These are phyloP conservation scores for Dicentrarchus labrax DNA, from an alignment of 2,113 vertebrate genomes.

Conservation along the genomic window DNA sequence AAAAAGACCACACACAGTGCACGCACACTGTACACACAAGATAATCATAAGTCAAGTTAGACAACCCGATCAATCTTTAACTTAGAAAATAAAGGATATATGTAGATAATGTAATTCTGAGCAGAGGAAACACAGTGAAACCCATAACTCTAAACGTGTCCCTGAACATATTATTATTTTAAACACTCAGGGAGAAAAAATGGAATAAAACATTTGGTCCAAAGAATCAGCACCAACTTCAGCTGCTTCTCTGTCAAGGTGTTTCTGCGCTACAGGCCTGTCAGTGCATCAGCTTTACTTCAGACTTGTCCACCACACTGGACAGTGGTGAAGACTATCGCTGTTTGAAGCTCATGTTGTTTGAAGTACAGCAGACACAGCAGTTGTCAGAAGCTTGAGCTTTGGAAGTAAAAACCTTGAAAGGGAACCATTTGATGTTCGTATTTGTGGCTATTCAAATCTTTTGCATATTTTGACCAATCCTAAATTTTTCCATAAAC, in stretches of 20 bases:
- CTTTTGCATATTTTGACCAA: conserved; percentile 5
- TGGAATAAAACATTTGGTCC: neutral
- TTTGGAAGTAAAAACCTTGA: conserved; percentile 41
- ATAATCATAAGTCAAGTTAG: conserved; percentile 26
- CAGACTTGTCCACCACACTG: conserved; percentile 34
- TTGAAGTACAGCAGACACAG: conserved; percentile 48
- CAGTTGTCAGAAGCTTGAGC: conserved; percentile 11
- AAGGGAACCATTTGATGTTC: conserved; percentile 20
- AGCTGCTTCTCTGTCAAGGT: neutral
- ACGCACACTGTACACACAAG: conserved; percentile 15
- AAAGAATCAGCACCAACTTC: conserved; percentile 2
- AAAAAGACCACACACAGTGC: conserved; percentile 48
- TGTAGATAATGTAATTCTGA: neutral
- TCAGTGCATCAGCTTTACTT: conserved; percentile 37
- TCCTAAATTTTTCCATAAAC: neutral
- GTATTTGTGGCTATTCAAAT: conserved; percentile 25
- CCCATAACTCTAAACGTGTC: neutral
- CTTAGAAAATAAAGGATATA: no score
- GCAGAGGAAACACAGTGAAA: neutral
- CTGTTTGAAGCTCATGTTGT: conserved; percentile 26
- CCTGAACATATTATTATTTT: neutral
- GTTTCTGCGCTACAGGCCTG: conserved; percentile 10
- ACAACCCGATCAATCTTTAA: neutral
- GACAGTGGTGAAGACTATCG: conserved; percentile 30
- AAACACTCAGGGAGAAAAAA: neutral